phyloP scores from a whole-genome alignment of 2,113 vertebrate genomes.

The Typhlomys cinereus region DNA sequence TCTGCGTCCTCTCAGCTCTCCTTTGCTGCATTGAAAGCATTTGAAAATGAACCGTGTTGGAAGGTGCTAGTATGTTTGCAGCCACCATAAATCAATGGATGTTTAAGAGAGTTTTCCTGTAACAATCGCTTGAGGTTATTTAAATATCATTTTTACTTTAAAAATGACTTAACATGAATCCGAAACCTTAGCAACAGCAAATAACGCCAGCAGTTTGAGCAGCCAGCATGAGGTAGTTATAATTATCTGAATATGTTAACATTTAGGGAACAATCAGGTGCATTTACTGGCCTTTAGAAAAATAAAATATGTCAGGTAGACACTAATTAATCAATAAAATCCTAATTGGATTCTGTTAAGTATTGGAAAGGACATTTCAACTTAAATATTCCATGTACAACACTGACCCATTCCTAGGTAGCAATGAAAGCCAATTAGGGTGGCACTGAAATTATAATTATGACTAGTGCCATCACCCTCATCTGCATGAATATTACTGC shows the following conservation, averaged over 20 bases:
- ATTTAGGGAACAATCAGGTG: constrained; percentile 80
- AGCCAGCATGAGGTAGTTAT: constrained; percentile 65
- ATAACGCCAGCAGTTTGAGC: constrained; percentile 70
- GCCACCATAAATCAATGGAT: constrained; percentile 32
- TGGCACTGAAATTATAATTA: constrained; percentile 58
- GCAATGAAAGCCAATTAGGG: constrained; percentile 34
- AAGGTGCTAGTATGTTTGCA: background rate
- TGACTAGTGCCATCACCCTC: background rate
- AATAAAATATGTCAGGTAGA: constrained; percentile 72
- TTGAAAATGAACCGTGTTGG: constrained; percentile 4
- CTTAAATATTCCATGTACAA: constrained; percentile 66
- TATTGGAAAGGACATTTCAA: constrained; percentile 71
- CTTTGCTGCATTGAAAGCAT: background rate
- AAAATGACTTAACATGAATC: constrained; percentile 70
- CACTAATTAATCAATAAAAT: constrained; percentile 82
- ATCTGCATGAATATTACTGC: constrained; percentile 43
- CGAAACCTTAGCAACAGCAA: constrained; percentile 66
- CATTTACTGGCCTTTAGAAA: constrained; percentile 79
- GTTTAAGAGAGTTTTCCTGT: constrained; percentile 67
- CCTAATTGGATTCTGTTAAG: constrained; percentile 46
- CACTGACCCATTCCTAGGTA: constrained; percentile 51
- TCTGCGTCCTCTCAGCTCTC: background rate
- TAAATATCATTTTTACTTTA: constrained; percentile 77
- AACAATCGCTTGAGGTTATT: constrained; percentile 57
- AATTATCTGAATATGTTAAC: constrained; percentile 84